A percentile compares a stretch with the other conserved stretches of the same genome.
These are phyloP conservation scores for Mellivora capensis DNA, from an alignment of 2,113 vertebrate genomes.

Conservation along the genomic window DNA sequence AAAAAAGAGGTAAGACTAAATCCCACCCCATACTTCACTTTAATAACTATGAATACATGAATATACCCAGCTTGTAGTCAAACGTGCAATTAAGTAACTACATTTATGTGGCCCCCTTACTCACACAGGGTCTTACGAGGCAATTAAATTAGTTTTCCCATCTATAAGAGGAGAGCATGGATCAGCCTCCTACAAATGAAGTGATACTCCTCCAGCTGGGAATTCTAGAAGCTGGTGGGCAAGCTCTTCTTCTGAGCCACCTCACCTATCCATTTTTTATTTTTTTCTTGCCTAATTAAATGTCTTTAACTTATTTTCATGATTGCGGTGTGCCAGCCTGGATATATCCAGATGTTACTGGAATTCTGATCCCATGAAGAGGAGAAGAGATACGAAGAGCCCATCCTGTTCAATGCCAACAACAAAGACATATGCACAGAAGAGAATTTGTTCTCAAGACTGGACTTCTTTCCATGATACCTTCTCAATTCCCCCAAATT, in stretches of 20 bases:
- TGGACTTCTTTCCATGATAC: conserved; percentile 23
- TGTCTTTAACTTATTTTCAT: not conserved
- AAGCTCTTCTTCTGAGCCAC: not conserved
- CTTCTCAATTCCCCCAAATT: not conserved
- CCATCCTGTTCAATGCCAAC: not conserved
- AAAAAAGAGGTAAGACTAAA: not conserved
- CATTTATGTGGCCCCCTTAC: not conserved
- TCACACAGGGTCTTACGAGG: not conserved
- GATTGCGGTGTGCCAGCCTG: not conserved
- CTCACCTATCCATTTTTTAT: not conserved
- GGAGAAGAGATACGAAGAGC: not conserved
- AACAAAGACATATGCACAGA: conserved; percentile 28
- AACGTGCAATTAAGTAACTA: not conserved
- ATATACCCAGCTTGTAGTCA: not conserved
- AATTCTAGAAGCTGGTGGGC: not conserved
- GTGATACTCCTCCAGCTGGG: not conserved
- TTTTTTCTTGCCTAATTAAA: not conserved
- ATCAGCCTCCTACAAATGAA: not conserved
- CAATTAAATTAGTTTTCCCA: not conserved
- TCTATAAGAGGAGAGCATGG: not conserved
- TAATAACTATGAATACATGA: not conserved
- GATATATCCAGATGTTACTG: not conserved
- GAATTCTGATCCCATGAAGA: not conserved
- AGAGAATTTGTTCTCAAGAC: conserved; percentile 45
- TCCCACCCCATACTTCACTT: not conserved